These are phyloP conservation scores for Sturnira hondurensis DNA, from an alignment of 2,113 vertebrate genomes.

Conservation along the genomic window DNA sequence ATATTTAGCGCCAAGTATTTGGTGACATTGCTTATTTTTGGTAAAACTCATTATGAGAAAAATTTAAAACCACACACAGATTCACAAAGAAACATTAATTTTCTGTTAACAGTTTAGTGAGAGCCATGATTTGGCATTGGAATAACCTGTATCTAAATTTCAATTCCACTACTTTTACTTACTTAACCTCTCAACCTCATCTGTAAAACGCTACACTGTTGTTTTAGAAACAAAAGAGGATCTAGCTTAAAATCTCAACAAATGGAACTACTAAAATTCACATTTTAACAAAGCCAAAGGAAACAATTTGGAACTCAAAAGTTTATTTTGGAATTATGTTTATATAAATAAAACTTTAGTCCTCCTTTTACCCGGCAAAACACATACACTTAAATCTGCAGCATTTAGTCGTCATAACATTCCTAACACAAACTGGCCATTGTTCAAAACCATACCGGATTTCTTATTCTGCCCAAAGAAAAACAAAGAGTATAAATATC, in stretches of 20 bases:
- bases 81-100: slow-evolving; percentile 8
- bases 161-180: not conserved
- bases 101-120: not conserved
- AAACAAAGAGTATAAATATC: not conserved
- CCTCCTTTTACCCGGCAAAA: slow-evolving; percentile 1
- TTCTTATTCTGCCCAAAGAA: slow-evolving; percentile 10
- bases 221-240: not conserved
- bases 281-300: slow-evolving; percentile 47
- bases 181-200: not conserved
- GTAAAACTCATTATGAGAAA: not conserved
- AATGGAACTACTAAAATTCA: not conserved
- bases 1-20: not conserved
- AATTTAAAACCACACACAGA: not conserved
- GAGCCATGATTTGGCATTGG: not conserved
- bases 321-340: slow-evolving; percentile 21
- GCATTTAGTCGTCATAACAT: not conserved
- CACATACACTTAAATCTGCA: not conserved
- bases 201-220: not conserved
- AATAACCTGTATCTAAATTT: not conserved
- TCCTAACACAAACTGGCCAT: slow-evolving; percentile 32
- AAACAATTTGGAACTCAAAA: slow-evolving; percentile 35
- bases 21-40: not conserved
- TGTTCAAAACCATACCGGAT: slow-evolving; percentile 23
- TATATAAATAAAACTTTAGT: not conserved
- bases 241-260: slow-evolving; percentile 12